Evolutionary conservation across 2,113 vertebrate genomes (phyloP).

Genomic region (Garra rufa): DNA sequence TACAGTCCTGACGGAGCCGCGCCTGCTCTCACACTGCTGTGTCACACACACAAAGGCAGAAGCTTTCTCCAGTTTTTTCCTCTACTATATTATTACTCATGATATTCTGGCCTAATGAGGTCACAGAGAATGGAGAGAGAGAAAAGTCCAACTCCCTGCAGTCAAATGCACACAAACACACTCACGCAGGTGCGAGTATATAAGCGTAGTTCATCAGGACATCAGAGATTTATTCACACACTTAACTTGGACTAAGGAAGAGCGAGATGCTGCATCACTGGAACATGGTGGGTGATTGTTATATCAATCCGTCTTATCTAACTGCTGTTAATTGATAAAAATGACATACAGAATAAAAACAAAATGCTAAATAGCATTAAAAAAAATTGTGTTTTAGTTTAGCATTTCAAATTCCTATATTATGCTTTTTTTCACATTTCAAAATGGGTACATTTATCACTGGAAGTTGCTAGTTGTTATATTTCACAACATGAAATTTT

Average conservation of each 20-base stretch:
- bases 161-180: neutral
- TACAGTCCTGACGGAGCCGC: neutral
- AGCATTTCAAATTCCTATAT: neutral
- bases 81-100: neutral
- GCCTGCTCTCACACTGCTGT: slow-evolving; percentile 15
- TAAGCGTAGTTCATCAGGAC: slow-evolving; percentile 4
- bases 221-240: slow-evolving; percentile 17
- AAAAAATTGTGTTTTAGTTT: too few relatives aligned
- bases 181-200: neutral
- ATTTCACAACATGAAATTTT: too few relatives aligned
- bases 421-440: neutral
- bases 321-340: neutral
- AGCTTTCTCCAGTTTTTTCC: neutral
- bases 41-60: slow-evolving; percentile 29
- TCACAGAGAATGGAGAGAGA: neutral
- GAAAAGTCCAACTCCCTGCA: neutral
- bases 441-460: neutral
- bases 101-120: slow-evolving; percentile 39
- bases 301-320: neutral
- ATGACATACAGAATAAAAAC: neutral
- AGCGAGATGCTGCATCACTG: slow-evolving; percentile 27
- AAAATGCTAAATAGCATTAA: too few relatives aligned
- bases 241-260: slow-evolving; percentile 14
- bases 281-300: slow-evolving; percentile 38
- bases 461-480: neutral